phyloP scores from a whole-genome alignment of 35 echinoderm and acorn worm genomes.

The Apostichopus californicus region DNA sequence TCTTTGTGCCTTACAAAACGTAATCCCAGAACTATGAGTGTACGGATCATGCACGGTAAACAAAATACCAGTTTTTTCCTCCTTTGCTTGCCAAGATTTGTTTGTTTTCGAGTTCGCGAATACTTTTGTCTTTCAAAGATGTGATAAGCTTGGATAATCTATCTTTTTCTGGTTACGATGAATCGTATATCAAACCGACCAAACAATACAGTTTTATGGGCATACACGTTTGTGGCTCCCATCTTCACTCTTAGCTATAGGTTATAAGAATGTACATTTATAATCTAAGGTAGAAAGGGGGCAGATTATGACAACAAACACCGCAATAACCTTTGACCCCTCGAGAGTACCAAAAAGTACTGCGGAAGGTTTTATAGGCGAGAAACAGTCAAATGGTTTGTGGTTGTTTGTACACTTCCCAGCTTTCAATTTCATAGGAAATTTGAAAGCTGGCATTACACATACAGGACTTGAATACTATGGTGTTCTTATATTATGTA shows the following conservation, averaged over 20 bases:
- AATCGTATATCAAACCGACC: constrained; percentile 5
- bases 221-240: not conserved
- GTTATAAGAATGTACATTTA: not conserved
- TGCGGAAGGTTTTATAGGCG: too few relatives aligned
- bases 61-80: too few relatives aligned
- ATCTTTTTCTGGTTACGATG: constrained; percentile 3
- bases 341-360: not conserved
- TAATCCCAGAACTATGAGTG: too few relatives aligned
- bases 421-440: too few relatives aligned
- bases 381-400: too few relatives aligned
- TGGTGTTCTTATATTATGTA: too few relatives aligned
- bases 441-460: too few relatives aligned
- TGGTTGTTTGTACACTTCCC: too few relatives aligned
- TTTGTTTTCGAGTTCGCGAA: not conserved
- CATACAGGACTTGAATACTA: too few relatives aligned
- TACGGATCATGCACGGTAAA: too few relatives aligned
- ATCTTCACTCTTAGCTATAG: not conserved
- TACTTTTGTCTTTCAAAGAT: constrained; percentile 3
- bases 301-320: constrained; percentile 15
- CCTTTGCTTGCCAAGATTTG: not conserved
- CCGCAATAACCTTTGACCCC: not conserved
- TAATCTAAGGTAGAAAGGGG: not conserved
- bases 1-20: too few relatives aligned
- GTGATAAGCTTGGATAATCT: constrained; percentile 9
- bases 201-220: constrained; percentile 14